Conservation (phyloP, 2,113 vertebrate species). For the Ramphastos sulfuratus region DNA sequence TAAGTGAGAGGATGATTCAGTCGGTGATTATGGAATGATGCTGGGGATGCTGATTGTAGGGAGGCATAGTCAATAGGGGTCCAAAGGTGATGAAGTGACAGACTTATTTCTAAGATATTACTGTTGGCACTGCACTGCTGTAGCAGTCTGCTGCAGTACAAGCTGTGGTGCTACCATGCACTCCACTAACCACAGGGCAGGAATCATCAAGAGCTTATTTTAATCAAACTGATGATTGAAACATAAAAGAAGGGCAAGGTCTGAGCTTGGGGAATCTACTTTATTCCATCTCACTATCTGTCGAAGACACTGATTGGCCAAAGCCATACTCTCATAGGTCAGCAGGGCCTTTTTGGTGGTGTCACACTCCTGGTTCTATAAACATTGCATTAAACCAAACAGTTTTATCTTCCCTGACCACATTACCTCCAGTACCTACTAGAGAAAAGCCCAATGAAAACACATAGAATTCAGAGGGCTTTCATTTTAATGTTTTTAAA, state of each 20-base stretch:
- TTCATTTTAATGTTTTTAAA: not conserved
- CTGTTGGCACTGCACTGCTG: not conserved
- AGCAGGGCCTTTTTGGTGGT: not conserved
- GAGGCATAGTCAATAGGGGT: not conserved
- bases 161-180: not conserved
- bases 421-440: not conserved
- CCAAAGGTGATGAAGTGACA: not conserved
- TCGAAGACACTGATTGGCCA: not conserved
- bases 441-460: not conserved
- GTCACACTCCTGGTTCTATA: not conserved
- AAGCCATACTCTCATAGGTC: not conserved
- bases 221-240: not conserved
- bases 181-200: not conserved
- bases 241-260: not conserved
- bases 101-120: not conserved
- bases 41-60: not conserved
- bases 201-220: not conserved
- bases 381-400: not conserved
- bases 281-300: not conserved
- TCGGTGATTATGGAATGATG: not conserved
- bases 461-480: not conserved
- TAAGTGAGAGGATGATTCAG: not conserved
- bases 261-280: not conserved
- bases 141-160: fast-evolving
- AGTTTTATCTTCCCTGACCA: not conserved